Percentiles rank a stretch among this genome's conserved stretches.
Conservation (phyloP, 2,797 vertebrate species). For the Synaphobranchus kaupii region DNA sequence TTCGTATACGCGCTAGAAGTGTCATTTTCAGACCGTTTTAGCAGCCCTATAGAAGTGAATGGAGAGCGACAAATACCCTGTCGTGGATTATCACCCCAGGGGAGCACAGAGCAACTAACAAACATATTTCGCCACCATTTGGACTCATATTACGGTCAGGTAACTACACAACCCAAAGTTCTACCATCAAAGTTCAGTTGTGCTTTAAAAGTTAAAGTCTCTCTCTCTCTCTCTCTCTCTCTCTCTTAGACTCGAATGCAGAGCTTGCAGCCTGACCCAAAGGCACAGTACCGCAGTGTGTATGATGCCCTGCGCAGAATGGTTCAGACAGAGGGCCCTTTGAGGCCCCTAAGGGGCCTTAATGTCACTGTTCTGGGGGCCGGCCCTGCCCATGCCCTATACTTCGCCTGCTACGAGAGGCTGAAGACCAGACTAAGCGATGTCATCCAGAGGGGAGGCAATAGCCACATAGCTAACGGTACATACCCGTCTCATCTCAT, state of each 20-base stretch:
- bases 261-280: slow-evolving; percentile 91
- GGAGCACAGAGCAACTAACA: no score
- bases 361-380: slow-evolving; percentile 92
- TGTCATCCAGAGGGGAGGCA: slow-evolving; percentile 83
- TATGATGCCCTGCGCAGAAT: slow-evolving; percentile 86
- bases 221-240: slow-evolving; percentile 65
- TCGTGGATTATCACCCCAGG: no score
- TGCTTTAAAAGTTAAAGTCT: no score
- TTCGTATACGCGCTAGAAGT: no score
- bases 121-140: no score
- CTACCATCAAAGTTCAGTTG: no score
- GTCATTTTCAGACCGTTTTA: no score
- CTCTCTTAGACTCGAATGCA: slow-evolving; percentile 85
- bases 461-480: slow-evolving; percentile 98
- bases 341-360: slow-evolving; percentile 88
- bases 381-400: slow-evolving; percentile 92
- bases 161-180: no score
- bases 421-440: slow-evolving; percentile 87
- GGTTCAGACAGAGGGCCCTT: slow-evolving; percentile 83
- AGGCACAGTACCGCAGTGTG: slow-evolving; percentile 86
- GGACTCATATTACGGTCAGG: no score
- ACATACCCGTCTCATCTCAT: slow-evolving; percentile 34
- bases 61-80: no score
- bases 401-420: slow-evolving; percentile 95
- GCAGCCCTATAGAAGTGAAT: no score